phyloP scores from a whole-genome alignment of 2,113 vertebrate species.

The Thymallus thymallus region DNA sequence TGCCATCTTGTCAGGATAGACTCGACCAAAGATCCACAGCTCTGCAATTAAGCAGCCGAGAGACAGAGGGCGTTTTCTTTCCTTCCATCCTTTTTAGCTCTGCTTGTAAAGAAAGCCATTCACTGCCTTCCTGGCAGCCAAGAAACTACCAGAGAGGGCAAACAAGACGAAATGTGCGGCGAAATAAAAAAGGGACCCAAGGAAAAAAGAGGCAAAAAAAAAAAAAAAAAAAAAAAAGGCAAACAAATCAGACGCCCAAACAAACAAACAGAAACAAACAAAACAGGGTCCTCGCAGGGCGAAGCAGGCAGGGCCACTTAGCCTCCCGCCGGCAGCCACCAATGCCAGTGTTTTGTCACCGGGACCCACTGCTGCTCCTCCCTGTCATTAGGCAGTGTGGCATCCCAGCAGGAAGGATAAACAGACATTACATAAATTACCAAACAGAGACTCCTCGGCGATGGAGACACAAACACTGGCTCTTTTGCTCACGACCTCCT shows the following conservation, averaged over 20 bases:
- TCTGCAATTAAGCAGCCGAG: conserved; percentile 30
- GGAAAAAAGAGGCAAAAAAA: conserved; percentile 34
- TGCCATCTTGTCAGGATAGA: conserved; percentile 21
- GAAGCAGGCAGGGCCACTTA: conserved; percentile 69
- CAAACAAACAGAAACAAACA: conserved; percentile 67
- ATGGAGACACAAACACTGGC: conserved; percentile 3
- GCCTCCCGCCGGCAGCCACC: conserved; percentile 75
- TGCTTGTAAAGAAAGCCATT: conserved; percentile 45
- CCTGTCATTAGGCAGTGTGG: conserved; percentile 78
- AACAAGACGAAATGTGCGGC: conserved; percentile 38
- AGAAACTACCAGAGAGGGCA: conserved; percentile 45
- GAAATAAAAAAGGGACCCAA: conserved; percentile 45
- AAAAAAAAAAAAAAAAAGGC: conserved; percentile 44
- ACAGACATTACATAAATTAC: conserved; percentile 83
- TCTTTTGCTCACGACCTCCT: conserved; percentile 22
- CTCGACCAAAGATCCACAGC: conserved; percentile 27
- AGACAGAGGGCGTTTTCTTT: conserved; percentile 29
- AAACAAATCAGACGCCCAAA: conserved; percentile 61
- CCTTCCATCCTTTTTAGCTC: conserved; percentile 52
- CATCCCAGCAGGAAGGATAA: conserved; percentile 78
- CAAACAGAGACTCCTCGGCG: conserved; percentile 66
- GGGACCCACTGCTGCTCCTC: conserved; percentile 76
- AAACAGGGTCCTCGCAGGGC: conserved; percentile 41
- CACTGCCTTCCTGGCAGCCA: conserved; percentile 42
- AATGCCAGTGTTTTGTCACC: conserved; percentile 78